Base-by-base conservation (phyloP, 1,140 invertebrate species). In the Adoxophyes honmai region DNA sequence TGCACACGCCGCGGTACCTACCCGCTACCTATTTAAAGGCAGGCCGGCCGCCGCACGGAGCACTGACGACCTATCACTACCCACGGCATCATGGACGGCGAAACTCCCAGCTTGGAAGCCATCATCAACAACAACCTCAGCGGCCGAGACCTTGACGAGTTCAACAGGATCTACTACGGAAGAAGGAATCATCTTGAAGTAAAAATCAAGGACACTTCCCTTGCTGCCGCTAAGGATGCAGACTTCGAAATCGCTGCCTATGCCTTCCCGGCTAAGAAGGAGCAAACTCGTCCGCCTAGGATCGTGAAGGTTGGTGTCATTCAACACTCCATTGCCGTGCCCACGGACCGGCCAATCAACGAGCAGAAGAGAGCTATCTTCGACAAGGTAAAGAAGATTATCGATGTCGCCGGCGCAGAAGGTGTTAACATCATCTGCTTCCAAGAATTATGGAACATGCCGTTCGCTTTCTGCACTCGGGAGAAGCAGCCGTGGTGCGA, bases 391-490 rank as follows among this genome's bases (percentile, higher is more conserved):
- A 91, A 91, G 60, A 90, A 92, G 51, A 95, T 98, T 28, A 94
- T 98, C 28, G 92, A 95, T 52, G 92, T 94, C 11, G 98, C 98
- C 1, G 95, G 94, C 0, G 71, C 90, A 34, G 94, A 93, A 63
- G 93, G 93, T 13, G 97, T 96, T 10, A 99, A 99, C 78, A 92
- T 99, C 38, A 74, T 99, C 11, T 99, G 98, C 78, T 92, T 99
- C 55, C 98, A 99, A 89, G 98, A 99, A 89, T 94, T 97, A 16
- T 99, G 98, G 98, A 94, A 98, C 98, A 99, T 99, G 98, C 98
- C 98, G 0, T 99, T 99, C 91, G 97, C 96, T 0, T 99, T 99
- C 81, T 99, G 98, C 81, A 99, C 98, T 0, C 90, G 98, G 21
- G 98, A 99, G 89, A 98, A 98, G 81, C 91, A 94, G 59, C 98